A percentile compares a stretch with the other conserved stretches of the same genome.
Conservation (phyloP, 2,888 invertebrate genomes). For the Actias luna region DNA sequence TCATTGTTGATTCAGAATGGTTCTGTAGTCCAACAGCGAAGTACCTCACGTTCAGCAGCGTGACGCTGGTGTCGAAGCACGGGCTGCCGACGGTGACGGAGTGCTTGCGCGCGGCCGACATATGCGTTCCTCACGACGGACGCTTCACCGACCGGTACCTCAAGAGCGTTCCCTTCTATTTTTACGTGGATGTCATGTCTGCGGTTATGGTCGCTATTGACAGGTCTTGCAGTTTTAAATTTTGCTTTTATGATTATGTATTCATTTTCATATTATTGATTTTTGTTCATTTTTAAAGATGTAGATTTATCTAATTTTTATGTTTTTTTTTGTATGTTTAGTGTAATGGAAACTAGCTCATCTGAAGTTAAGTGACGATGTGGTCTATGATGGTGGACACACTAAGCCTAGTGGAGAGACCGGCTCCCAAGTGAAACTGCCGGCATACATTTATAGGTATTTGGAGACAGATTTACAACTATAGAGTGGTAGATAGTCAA, state of each 20-base stretch:
- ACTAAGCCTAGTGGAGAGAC: no score
- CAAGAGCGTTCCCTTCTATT: slow-evolving; percentile 81
- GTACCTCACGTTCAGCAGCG: slow-evolving; percentile 84
- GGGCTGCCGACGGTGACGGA: slow-evolving; percentile 79
- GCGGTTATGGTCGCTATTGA: slow-evolving; percentile 81
- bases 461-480: no score
- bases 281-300: no score
- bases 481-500: no score
- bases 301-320: no score
- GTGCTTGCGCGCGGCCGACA: slow-evolving; percentile 62
- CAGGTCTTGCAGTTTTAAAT: slow-evolving; percentile 59
- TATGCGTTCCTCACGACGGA: slow-evolving; percentile 78
- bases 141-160: slow-evolving; percentile 79
- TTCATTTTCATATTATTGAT: background rate
- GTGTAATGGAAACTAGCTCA: no score
- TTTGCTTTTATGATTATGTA: background rate
- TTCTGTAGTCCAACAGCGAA: slow-evolving; percentile 57
- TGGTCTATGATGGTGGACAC: no score
- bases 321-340: no score
- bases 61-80: slow-evolving; percentile 86
- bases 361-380: no score
- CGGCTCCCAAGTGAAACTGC: no score
- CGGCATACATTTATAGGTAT: no score
- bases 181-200: slow-evolving; percentile 85
- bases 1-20: background rate